phyloP scores from a whole-genome alignment of 2,797 vertebrate species.

The Malacoraja senta region DNA sequence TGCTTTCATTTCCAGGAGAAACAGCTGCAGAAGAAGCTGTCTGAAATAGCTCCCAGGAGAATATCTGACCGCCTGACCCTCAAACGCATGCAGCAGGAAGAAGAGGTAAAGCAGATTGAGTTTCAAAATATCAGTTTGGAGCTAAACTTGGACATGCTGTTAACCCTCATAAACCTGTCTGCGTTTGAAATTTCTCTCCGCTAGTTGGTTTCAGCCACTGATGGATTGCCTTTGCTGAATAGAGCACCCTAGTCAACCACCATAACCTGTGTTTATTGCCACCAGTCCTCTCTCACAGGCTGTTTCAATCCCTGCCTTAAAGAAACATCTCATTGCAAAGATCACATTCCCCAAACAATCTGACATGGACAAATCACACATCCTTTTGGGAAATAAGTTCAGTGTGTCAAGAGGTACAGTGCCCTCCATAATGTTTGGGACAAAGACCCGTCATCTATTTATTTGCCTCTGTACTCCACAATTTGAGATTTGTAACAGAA shows the following conservation, averaged over 20 bases:
- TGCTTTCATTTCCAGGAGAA: slow-evolving; percentile 66
- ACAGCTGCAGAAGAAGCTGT: slow-evolving; percentile 69
- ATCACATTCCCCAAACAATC: no score
- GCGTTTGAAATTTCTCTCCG: slow-evolving; percentile 21
- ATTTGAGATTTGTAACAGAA: no score
- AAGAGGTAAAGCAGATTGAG: slow-evolving; percentile 54
- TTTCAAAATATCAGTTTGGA: slow-evolving; percentile 33
- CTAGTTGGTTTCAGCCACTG: neutral
- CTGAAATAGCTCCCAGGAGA: slow-evolving; percentile 64
- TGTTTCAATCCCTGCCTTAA: neutral
- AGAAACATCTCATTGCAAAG: neutral
- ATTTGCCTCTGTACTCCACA: no score
- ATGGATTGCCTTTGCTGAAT: neutral
- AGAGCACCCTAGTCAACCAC: neutral
- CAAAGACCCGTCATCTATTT: no score
- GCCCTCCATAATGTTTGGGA: no score
- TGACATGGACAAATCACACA: neutral
- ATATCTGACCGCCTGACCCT: slow-evolving; percentile 65
- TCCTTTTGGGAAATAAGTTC: neutral
- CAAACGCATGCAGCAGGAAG: slow-evolving; percentile 61
- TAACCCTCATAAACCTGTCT: slow-evolving; percentile 28
- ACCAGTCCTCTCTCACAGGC: neutral
- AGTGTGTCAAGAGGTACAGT: neutral
- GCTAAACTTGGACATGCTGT: slow-evolving; percentile 33
- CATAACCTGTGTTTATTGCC: neutral